A percentile compares a stretch with the other conserved stretches of the same genome.
Evolutionary conservation across 2,888 invertebrate species (phyloP).

Genomic region (Pomacea canaliculata): DNA sequence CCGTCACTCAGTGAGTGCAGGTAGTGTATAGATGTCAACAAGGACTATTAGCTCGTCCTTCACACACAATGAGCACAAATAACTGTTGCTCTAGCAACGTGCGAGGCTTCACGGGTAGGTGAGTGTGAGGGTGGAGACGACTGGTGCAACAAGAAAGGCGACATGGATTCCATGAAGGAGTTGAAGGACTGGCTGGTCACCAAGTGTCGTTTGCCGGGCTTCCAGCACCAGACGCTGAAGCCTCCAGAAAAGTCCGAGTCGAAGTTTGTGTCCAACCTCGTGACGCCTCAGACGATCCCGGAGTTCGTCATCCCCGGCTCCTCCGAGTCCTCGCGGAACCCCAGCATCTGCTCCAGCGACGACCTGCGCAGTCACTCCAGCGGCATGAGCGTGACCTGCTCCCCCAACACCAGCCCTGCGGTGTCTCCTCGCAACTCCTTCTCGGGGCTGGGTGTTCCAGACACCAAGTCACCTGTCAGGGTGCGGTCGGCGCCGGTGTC

Average conservation of each 20-base stretch:
- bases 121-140: no score
- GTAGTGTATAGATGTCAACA: no score
- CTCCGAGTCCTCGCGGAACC: slow-evolving; percentile 49
- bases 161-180: slow-evolving; percentile 57
- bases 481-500: slow-evolving; percentile 52
- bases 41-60: no score
- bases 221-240: slow-evolving; percentile 22
- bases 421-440: slow-evolving; percentile 41
- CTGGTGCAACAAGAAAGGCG: no score
- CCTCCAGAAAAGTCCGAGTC: slow-evolving; percentile 15
- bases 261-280: slow-evolving; percentile 37
- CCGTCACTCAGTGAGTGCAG: no score
- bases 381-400: slow-evolving; percentile 44
- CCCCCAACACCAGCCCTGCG: slow-evolving; percentile 42
- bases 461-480: slow-evolving; percentile 29
- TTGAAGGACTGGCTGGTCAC: slow-evolving; percentile 57
- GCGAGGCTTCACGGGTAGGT: no score
- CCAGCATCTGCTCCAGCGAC: slow-evolving; percentile 46
- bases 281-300: slow-evolving; percentile 60
- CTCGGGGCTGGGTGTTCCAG: slow-evolving; percentile 40
- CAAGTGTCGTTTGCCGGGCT: slow-evolving; percentile 46
- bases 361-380: slow-evolving; percentile 46
- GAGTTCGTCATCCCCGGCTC: slow-evolving; percentile 63
- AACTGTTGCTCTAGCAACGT: no score
- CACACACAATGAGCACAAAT: no score